Percentiles rank a stretch among this genome's conserved stretches.
Evolutionary conservation across 2,797 vertebrate species (phyloP).

Genomic region (Miichthys miiuy): DNA sequence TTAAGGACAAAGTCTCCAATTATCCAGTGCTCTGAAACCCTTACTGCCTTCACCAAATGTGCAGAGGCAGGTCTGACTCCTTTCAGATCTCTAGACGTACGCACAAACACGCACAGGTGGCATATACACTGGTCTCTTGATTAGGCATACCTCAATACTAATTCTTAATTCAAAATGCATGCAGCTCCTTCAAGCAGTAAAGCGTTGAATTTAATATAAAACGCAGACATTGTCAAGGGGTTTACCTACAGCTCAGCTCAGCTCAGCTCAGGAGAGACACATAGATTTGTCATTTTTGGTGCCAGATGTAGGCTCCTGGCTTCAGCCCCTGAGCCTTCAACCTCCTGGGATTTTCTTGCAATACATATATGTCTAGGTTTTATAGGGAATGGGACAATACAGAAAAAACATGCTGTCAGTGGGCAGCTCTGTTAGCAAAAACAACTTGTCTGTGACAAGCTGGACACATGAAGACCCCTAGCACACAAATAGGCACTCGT

Average conservation of each 20-base stretch:
- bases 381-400: background rate
- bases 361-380: background rate
- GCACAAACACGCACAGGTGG: background rate
- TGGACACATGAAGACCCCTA: background rate
- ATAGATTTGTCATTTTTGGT: background rate
- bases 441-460: slow-evolving; percentile 9
- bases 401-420: background rate
- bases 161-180: slow-evolving; percentile 3
- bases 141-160: background rate
- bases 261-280: background rate
- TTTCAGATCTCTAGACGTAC: slow-evolving; percentile 1
- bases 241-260: background rate
- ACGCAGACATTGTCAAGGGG: background rate
- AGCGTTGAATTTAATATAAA: background rate
- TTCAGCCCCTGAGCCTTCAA: background rate
- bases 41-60: slow-evolving; percentile 28
- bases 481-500: background rate
- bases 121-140: background rate
- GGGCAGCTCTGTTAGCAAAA: slow-evolving; percentile 5
- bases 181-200: background rate
- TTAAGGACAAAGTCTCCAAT: slow-evolving; percentile 60
- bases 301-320: background rate
- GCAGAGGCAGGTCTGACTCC: slow-evolving; percentile 12
- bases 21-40: slow-evolving; percentile 48
- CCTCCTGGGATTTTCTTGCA: background rate